Evolutionary conservation across 2,113 vertebrate species (phyloP).

Genomic region (Eupsittula cactorum): DNA sequence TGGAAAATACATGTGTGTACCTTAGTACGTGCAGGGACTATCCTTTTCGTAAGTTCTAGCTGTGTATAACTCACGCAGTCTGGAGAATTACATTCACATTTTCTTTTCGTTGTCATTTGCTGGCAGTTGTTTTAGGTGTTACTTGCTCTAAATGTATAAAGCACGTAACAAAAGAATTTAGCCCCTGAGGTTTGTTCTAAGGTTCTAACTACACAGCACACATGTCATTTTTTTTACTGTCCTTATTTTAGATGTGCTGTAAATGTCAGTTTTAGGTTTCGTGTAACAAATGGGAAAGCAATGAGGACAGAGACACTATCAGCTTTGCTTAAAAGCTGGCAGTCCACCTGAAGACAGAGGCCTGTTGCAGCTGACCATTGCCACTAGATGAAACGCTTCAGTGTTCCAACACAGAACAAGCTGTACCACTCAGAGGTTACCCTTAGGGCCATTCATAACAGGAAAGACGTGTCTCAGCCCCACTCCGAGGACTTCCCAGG

Average conservation of each 20-base stretch:
- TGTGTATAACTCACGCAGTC: neutral
- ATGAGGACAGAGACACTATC: neutral
- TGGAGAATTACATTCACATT: neutral
- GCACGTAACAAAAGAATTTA: neutral
- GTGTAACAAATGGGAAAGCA: neutral
- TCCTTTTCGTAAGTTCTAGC: neutral
- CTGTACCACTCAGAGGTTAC: neutral
- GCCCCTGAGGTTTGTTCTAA: neutral
- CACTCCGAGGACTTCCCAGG: neutral
- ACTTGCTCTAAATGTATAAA: neutral
- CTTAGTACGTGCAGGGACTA: neutral
- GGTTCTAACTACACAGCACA: neutral
- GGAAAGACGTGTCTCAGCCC: neutral
- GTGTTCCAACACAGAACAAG: neutral
- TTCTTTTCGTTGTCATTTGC: neutral
- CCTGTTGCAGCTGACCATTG: neutral
- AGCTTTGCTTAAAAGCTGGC: neutral
- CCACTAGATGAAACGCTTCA: neutral
- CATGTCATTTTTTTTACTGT: neutral
- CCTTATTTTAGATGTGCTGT: neutral
- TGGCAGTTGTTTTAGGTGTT: neutral
- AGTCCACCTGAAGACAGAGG: neutral
- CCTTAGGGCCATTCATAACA: neutral
- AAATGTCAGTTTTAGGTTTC: neutral
- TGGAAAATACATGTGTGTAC: neutral